phyloP scores from a whole-genome alignment of 2,888 invertebrate genomes.

The Hemithea aestivaria region DNA sequence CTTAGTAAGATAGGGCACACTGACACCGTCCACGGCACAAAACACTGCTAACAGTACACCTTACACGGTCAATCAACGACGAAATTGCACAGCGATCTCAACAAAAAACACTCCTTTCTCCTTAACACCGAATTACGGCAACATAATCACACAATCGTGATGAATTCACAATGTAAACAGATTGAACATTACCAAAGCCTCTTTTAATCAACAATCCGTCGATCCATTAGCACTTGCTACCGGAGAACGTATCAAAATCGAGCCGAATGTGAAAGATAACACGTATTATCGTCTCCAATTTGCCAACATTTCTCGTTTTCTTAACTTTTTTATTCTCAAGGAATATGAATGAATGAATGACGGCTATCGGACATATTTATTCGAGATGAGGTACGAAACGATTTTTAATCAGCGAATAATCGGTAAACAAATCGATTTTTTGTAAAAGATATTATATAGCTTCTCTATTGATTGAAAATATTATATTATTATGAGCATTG shows the following conservation, averaged over 20 bases:
- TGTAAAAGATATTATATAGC: too few species aligned
- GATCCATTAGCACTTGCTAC: slow-evolving; percentile 31
- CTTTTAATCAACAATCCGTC: slow-evolving; percentile 32
- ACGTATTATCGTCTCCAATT: slow-evolving; percentile 66
- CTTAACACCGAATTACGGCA: slow-evolving; percentile 49
- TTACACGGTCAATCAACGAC: slow-evolving; percentile 53
- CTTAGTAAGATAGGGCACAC: slow-evolving; percentile 22
- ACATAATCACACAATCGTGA: slow-evolving; percentile 35
- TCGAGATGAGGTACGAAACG: slow-evolving; percentile 3
- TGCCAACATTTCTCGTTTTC: slow-evolving; percentile 71
- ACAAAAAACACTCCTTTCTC: slow-evolving; percentile 63
- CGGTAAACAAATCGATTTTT: not conserved
- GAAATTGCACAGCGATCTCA: slow-evolving; percentile 48
- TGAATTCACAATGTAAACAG: slow-evolving; percentile 72
- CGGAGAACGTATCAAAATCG: slow-evolving; percentile 33
- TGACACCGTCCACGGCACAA: slow-evolving; percentile 28
- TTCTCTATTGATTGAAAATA: too few species aligned
- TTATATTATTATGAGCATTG: too few species aligned
- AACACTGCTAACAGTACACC: slow-evolving; percentile 50
- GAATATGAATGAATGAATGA: slow-evolving; percentile 53
- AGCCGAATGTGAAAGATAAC: slow-evolving; percentile 52
- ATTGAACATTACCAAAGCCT: slow-evolving; percentile 44
- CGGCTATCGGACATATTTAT: slow-evolving; percentile 42
- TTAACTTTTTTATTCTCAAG: slow-evolving; percentile 63
- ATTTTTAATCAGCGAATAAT: too few species aligned